These are phyloP conservation scores for Turritopsis dohrnii DNA, from an alignment of 30 jellyfish, hydroid and myxozoan species.

Conservation along the genomic window DNA sequence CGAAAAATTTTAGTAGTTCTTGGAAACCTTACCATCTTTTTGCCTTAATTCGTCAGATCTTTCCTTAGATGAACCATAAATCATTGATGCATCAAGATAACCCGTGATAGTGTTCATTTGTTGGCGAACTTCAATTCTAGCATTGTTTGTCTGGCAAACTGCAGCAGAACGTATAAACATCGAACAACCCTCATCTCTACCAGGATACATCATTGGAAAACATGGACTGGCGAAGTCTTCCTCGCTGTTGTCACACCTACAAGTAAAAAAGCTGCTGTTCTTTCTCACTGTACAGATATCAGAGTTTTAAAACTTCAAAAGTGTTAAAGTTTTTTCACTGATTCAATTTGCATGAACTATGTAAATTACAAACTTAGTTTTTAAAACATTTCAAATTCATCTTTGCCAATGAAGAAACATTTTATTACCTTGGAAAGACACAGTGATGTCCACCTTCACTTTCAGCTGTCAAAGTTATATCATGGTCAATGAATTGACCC, in stretches of 20 bases:
- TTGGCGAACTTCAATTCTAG: constrained; percentile 44
- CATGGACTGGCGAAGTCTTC: constrained; percentile 63
- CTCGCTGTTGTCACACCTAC: constrained; percentile 65
- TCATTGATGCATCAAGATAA: constrained; percentile 57
- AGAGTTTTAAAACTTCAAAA: too few species aligned
- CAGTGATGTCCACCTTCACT: constrained; percentile 24
- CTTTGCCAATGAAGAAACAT: too few species aligned
- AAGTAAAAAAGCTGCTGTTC: not conserved
- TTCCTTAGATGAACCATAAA: constrained; percentile 61
- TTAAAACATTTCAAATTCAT: too few species aligned
- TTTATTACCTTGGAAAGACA: constrained; percentile 13
- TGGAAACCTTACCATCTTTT: not conserved
- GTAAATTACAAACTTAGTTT: too few species aligned
- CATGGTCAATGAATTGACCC: constrained; percentile 35
- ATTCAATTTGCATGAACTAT: too few species aligned
- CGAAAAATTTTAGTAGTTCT: not conserved
- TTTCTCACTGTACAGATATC: not conserved
- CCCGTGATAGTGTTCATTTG: constrained; percentile 65
- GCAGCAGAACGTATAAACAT: constrained; percentile 81
- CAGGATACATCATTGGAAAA: constrained; percentile 59
- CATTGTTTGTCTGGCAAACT: constrained; percentile 65
- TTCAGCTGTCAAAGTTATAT: constrained; percentile 60
- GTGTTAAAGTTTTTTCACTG: too few species aligned
- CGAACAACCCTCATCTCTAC: constrained; percentile 59
- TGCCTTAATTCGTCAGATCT: not conserved